These are phyloP conservation scores for Pachymerium ferrugineum DNA, from an alignment of 2,888 invertebrate species.

Conservation along the genomic window DNA sequence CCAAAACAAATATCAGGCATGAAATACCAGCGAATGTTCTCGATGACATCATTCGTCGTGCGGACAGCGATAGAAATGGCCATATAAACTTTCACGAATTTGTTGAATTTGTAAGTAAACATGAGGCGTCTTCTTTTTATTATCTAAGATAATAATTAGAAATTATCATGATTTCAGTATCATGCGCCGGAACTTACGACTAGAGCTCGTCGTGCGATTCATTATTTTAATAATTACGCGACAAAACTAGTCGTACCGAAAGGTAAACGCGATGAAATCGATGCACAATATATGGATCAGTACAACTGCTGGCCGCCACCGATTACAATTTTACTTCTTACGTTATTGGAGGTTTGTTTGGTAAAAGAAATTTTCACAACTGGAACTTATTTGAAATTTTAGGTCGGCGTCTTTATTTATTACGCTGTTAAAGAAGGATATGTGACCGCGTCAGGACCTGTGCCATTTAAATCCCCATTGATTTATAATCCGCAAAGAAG, in stretches of 20 bases:
- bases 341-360: conserved; percentile 65
- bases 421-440: conserved; percentile 50
- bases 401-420: conserved; percentile 53
- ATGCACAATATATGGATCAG: conserved; percentile 67
- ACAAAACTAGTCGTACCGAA: conserved; percentile 50
- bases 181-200: neutral
- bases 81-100: conserved; percentile 21
- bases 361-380: neutral
- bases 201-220: neutral
- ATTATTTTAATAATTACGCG: neutral
- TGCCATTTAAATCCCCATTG: conserved; percentile 72
- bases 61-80: conserved; percentile 25
- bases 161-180: neutral
- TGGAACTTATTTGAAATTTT: conserved; percentile 44
- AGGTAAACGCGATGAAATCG: conserved; percentile 51
- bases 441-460: conserved; percentile 56
- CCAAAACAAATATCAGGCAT: conserved; percentile 21
- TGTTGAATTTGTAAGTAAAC: conserved; percentile 6
- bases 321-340: conserved; percentile 83
- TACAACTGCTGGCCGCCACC: conserved; percentile 89
- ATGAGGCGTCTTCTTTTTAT: neutral
- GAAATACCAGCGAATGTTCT: neutral
- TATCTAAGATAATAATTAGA: neutral
- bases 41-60: neutral
- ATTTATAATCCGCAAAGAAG: conserved; percentile 84